Conservation (phyloP, 2,797 vertebrate genomes). For the Trachurus trachurus region DNA sequence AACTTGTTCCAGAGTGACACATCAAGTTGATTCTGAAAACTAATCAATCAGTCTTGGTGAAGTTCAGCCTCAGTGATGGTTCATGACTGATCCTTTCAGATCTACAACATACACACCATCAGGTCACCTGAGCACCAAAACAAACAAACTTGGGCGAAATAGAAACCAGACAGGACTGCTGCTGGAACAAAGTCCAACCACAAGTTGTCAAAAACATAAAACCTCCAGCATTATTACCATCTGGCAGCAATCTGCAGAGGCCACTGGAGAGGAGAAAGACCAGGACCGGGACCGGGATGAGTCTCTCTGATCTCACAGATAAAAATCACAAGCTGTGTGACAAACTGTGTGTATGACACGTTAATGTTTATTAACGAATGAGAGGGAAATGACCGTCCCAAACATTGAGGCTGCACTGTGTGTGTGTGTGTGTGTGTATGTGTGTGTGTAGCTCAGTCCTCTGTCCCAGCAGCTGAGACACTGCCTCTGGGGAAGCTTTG, state of each 20-base stretch:
- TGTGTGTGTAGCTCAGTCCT: constrained; percentile 21
- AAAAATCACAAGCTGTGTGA: not conserved
- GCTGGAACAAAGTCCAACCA: constrained; percentile 5
- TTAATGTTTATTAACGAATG: not conserved
- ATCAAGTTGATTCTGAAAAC: too few species aligned
- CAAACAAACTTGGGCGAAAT: constrained; percentile 9
- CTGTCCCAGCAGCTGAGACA: constrained; percentile 59
- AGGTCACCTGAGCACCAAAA: not conserved
- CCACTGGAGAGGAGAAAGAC: not conserved
- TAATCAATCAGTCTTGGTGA: too few species aligned
- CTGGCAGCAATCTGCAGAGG: constrained; percentile 8
- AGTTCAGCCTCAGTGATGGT: too few species aligned
- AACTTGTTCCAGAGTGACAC: too few species aligned
- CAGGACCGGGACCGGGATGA: not conserved
- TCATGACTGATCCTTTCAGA: too few species aligned
- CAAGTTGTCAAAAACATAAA: constrained; percentile 14
- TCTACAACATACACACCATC: not conserved
- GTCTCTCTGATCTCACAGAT: not conserved
- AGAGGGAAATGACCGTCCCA: not conserved
- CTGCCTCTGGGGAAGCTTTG: constrained; percentile 56
- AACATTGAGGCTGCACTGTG: not conserved
- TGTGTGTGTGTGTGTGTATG: constrained; percentile 16
- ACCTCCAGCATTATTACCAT: not conserved
- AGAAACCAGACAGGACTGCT: constrained; percentile 7
- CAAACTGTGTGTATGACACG: not conserved